Base-by-base conservation (phyloP, 1,140 invertebrate genomes). In the Phthorimaea operculella region DNA sequence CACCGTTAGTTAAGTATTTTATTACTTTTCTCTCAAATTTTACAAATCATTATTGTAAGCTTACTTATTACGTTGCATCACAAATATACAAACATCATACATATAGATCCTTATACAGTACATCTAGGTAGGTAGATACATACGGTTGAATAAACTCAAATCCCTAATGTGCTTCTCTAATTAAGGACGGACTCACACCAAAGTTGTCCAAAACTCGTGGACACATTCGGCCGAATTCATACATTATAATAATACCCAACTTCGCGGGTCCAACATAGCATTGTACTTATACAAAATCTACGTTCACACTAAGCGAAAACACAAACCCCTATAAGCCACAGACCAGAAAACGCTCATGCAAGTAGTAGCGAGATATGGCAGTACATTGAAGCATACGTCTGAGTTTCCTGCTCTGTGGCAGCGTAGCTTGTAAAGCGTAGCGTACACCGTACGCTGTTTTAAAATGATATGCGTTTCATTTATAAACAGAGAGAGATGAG, bases 381-480 rank as follows among this genome's bases (percentile, higher is more conserved):
- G 36, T 39, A 12, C 8, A 9, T 39, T 4, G 10, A 39, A 39
- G 36, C n/a, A 9, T 39, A 39, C 1, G 28, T 17, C 1, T 4
- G 21, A 28, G 14, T 2, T 52, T 28, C 18, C 14, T 59, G 51
- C 47, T 55, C 69, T 70, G 55, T 62, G 57, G 55, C 53, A 34
- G 1, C 10, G 15, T 42, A 33, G 5, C 11, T 9, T 10, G 16
- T 48, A 50, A 52, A 47, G 55, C 64, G 66, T 66, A 58, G 57
- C 63, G 63, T 69, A 71, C 59, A 63, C 62, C 57, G 68, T 64
- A 66, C 59, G 59, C 64, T 70, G 65, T 70, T 79, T 78, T 74
- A 74, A 79, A 83, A 83, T 80, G 75, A 79, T 74, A 79, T 74
- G 78, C 76, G 70, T 79, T 78, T 75, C 78, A 83, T 84, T 81